A percentile compares a stretch with the other conserved stretches of the same genome.
phyloP scores from a whole-genome alignment of 2,113 vertebrate species.

The Trinectes maculatus region DNA sequence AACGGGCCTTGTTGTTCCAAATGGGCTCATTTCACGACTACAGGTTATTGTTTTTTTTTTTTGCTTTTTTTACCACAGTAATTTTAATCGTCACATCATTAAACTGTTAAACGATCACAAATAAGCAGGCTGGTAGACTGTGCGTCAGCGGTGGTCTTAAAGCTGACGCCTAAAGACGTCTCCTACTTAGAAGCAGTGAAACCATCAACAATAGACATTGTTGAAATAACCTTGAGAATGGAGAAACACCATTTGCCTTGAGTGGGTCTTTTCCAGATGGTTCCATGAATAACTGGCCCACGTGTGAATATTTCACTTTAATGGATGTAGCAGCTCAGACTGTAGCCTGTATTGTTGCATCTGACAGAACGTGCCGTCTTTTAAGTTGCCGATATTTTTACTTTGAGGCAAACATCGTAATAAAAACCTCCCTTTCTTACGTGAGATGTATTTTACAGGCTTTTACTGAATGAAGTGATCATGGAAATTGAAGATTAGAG shows the following conservation, averaged over 20 bases:
- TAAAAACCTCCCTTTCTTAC: conserved; percentile 69
- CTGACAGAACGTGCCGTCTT: conserved; percentile 64
- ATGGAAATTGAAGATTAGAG: conserved; percentile 76
- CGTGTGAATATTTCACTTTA: conserved; percentile 71
- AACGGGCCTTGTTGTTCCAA: conserved; percentile 34
- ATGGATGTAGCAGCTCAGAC: conserved; percentile 25
- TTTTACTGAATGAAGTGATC: conserved; percentile 80
- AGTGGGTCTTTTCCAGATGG: conserved; percentile 32
- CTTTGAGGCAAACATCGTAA: conserved; percentile 59
- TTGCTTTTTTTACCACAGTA: too few relatives aligned
- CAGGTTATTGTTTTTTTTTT: neutral
- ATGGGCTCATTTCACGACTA: conserved; percentile 9
- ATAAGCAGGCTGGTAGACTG: conserved; percentile 42
- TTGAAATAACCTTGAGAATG: conserved; percentile 63
- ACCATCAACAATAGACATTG: conserved; percentile 53
- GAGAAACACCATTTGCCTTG: conserved; percentile 15
- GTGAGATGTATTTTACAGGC: conserved; percentile 72
- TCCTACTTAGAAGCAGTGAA: conserved; percentile 37
- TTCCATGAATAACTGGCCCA: conserved; percentile 38
- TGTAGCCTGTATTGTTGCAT: conserved; percentile 16
- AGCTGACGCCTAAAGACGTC: conserved; percentile 47
- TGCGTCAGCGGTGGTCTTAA: conserved; percentile 46
- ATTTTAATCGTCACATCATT: too few relatives aligned
- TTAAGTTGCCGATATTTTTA: conserved; percentile 74
- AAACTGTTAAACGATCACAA: conserved; percentile 28